Base-by-base conservation (phyloP, 2,113 vertebrate genomes). In the Rhea pennata region DNA sequence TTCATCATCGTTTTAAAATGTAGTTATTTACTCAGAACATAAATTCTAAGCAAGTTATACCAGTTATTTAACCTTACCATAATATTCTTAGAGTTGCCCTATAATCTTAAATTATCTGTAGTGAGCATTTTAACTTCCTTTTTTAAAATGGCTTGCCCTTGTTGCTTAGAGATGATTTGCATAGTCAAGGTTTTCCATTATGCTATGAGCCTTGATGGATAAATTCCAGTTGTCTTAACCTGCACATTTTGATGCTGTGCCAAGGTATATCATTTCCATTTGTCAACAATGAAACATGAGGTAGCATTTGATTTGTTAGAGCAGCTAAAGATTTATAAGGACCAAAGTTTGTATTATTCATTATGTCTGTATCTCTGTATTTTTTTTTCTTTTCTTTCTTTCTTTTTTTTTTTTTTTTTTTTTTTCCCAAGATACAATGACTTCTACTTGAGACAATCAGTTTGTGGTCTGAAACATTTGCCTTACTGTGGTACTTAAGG, bases 51-150 rank as follows among this genome's bases (percentile, higher is more conserved):
- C 51, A 91, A 96, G 84, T 72, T 48, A 67, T 23, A 46, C 65
- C 51, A 39, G 44, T n/a, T 50, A 4, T 80, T 96, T 86, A 93
- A 94, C 71, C 69, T 83, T 66, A 73, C 20, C 13, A n/a, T 58
- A 7, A 50, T 92, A 93, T 91, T 73, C 65, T 87, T 76, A 80
- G 40, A 31, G 76, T 87, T 88, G 65, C 4, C 61, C 70, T 42
- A 39, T 86, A 93, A 79, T 93, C 72, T 84, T 90, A 72, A 81
- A 78, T 89, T 88, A 87, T 64, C 56, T 91, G 40, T n/a, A 85
- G 42, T 0, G 4, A 95, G 54, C 27, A 72, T 73, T 87, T 94
- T 83, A 69, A 91, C 93, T 93, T 93, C 66, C 51, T 24, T 59
- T 50, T 24, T 40, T 29, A 31, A 39, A 84, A 69, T 20, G 13